Evolutionary conservation across 2,113 vertebrate species (phyloP).

Genomic region (Lepus timidus): DNA sequence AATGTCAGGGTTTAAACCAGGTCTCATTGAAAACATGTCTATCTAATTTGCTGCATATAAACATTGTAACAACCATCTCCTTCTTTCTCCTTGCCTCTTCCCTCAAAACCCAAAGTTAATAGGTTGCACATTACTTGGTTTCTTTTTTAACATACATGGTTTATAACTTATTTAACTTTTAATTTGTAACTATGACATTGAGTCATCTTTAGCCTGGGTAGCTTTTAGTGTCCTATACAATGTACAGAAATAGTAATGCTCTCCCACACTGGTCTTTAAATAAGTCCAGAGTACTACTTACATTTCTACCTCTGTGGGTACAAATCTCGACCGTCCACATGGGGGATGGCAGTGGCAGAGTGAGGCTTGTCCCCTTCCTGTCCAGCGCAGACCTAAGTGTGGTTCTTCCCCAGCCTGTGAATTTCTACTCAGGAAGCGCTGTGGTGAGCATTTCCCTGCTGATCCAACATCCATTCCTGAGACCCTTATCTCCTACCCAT

Average conservation of each 20-base stretch:
- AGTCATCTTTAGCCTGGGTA: background rate
- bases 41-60: slow-evolving; percentile 8
- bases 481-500: background rate
- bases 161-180: slow-evolving; percentile 32
- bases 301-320: background rate
- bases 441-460: background rate
- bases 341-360: background rate
- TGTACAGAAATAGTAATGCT: background rate
- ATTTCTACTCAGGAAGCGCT: no score
- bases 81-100: no score
- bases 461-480: background rate
- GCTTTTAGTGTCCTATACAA: background rate
- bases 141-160: background rate
- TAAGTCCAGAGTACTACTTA: slow-evolving; percentile 17
- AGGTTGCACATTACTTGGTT: background rate
- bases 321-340: background rate
- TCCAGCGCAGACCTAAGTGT: background rate
- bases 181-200: background rate
- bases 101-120: no score
- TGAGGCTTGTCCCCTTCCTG: background rate
- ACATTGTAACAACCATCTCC: background rate
- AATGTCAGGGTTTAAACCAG: background rate
- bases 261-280: background rate
- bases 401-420: background rate
- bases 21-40: slow-evolving; percentile 6